phyloP scores from a whole-genome alignment of 2,113 vertebrate species.

The Gila orcuttii region DNA sequence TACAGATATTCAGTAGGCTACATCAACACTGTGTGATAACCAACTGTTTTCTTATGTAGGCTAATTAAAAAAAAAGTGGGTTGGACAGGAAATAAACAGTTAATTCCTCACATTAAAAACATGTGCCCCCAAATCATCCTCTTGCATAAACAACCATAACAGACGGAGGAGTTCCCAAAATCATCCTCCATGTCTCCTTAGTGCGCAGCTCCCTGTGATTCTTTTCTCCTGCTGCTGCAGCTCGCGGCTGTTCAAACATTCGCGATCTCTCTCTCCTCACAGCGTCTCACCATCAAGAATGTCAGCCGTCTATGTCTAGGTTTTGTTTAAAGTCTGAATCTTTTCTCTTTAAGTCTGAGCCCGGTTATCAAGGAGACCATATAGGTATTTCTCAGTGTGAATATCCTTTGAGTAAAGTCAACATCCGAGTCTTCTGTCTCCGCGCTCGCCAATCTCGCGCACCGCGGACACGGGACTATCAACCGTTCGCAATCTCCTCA shows the following conservation, averaged over 20 bases:
- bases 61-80: neutral
- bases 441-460: constrained; percentile 50
- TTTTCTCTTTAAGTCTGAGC: constrained; percentile 63
- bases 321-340: constrained; percentile 62
- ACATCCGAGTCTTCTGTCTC: constrained; percentile 30
- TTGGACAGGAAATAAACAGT: neutral
- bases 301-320: constrained; percentile 61
- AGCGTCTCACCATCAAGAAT: constrained; percentile 33
- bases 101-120: neutral
- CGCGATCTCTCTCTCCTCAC: constrained; percentile 18
- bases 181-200: constrained; percentile 16
- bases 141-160: constrained; percentile 2
- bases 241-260: constrained; percentile 48
- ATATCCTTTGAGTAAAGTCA: constrained; percentile 42
- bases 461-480: constrained; percentile 72
- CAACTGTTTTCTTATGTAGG: neutral
- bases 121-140: neutral
- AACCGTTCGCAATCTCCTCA: constrained; percentile 60
- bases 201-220: constrained; percentile 32
- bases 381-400: constrained; percentile 33
- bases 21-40: neutral
- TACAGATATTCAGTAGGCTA: neutral
- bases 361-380: constrained; percentile 66
- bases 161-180: constrained; percentile 34
- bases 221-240: constrained; percentile 24